phyloP scores from a whole-genome alignment of 2,888 invertebrate species.

The Aporophyla lueneburgensis region DNA sequence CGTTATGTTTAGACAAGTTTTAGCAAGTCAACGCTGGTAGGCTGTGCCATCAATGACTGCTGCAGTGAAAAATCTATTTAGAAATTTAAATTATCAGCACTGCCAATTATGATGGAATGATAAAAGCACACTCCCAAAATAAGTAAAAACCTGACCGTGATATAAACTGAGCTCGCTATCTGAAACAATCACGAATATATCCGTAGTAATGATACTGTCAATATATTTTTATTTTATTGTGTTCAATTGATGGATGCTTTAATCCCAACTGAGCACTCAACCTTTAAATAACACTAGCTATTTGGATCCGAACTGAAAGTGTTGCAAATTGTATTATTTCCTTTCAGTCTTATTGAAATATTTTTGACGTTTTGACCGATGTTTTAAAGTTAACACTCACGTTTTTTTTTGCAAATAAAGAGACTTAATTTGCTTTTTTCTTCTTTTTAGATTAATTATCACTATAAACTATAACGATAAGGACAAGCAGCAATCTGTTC shows the following conservation, averaged over 20 bases:
- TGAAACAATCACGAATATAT: constrained; percentile 23
- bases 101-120: neutral
- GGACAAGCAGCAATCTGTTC: neutral
- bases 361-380: neutral
- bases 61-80: neutral
- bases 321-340: constrained; percentile 22
- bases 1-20: neutral
- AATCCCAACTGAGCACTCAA: constrained; percentile 49
- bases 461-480: neutral
- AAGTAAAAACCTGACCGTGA: neutral
- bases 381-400: neutral
- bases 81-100: neutral
- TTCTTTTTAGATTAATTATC: neutral
- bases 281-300: constrained; percentile 57
- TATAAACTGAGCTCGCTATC: neutral
- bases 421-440: neutral
- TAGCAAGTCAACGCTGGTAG: neutral
- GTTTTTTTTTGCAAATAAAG: neutral
- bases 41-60: neutral
- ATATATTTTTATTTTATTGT: constrained; percentile 42
- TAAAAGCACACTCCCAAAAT: neutral
- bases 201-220: constrained; percentile 24
- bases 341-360: constrained; percentile 22
- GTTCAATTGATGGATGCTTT: constrained; percentile 49
- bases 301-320: constrained; percentile 13